Conservation (phyloP, 2,888 invertebrate genomes). For the Cybosia mesomella region DNA sequence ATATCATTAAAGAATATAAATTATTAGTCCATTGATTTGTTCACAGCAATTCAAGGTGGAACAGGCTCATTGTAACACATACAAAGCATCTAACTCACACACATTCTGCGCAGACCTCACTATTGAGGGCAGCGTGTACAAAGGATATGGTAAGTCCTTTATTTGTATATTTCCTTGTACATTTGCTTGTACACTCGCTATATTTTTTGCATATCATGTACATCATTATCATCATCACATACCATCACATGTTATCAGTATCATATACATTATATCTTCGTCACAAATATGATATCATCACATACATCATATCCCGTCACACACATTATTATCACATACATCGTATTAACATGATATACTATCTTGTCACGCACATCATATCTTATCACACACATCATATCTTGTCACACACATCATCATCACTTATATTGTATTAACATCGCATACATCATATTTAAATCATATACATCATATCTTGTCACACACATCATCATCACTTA, state of each 20-base stretch:
- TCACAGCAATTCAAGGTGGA: slow-evolving; percentile 87
- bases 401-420: no score
- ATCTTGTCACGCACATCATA: neutral
- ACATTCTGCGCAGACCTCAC: slow-evolving; percentile 79
- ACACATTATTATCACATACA: neutral
- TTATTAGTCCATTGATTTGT: neutral
- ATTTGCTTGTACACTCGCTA: neutral
- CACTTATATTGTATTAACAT: no score
- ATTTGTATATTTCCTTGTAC: neutral
- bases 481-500: no score
- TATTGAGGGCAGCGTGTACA: slow-evolving; percentile 73
- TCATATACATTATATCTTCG: neutral
- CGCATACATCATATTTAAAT: no score
- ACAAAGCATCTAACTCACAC: slow-evolving; percentile 70
- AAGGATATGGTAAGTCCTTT: slow-evolving; percentile 71
- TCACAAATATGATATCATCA: no score
- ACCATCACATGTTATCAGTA: no score
- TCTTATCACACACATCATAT: no score
- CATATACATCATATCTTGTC: neutral
- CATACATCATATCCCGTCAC: no score
- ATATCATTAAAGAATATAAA: neutral
- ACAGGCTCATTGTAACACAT: slow-evolving; percentile 74
- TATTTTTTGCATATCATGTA: no score
- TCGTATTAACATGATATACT: neutral
- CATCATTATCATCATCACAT: no score